phyloP scores from a whole-genome alignment of 2,888 invertebrate genomes.

The Rhamnusium bicolor region DNA sequence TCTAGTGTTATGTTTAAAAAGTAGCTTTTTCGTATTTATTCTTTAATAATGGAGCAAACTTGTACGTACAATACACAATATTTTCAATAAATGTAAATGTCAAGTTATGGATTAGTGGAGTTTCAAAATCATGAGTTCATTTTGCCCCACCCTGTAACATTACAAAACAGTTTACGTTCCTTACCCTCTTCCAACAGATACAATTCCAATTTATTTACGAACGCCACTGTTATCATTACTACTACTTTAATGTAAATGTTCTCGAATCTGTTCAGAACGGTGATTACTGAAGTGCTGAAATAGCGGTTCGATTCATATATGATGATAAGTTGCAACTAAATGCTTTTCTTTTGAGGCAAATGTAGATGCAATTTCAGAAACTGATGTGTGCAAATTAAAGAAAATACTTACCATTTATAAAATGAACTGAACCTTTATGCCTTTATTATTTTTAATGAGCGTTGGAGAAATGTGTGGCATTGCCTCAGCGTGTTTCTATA shows the following conservation, averaged over 20 bases:
- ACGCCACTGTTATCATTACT: not conserved
- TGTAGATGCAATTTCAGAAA: not conserved
- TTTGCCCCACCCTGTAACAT: no score
- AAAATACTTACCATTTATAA: not conserved
- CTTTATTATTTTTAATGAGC: not conserved
- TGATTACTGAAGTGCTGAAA: slow-evolving; percentile 7
- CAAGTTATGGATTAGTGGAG: no score
- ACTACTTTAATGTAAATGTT: not conserved
- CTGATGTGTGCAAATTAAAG: not conserved
- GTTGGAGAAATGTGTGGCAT: not conserved
- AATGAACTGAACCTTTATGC: not conserved
- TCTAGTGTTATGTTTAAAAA: no score
- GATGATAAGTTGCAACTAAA: slow-evolving; percentile 8
- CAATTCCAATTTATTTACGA: not conserved
- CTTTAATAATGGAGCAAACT: no score
- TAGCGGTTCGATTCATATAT: slow-evolving; percentile 3
- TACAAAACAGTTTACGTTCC: no score
- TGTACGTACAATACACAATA: no score
- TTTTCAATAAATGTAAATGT: no score
- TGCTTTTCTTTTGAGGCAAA: not conserved
- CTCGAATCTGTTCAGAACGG: not conserved
- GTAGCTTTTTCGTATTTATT: no score
- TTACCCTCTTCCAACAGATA: no score
- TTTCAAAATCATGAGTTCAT: no score
- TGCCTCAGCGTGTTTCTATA: not conserved